These are phyloP conservation scores for Octomys mimax DNA, from an alignment of 2,797 vertebrate species.

Conservation along the genomic window DNA sequence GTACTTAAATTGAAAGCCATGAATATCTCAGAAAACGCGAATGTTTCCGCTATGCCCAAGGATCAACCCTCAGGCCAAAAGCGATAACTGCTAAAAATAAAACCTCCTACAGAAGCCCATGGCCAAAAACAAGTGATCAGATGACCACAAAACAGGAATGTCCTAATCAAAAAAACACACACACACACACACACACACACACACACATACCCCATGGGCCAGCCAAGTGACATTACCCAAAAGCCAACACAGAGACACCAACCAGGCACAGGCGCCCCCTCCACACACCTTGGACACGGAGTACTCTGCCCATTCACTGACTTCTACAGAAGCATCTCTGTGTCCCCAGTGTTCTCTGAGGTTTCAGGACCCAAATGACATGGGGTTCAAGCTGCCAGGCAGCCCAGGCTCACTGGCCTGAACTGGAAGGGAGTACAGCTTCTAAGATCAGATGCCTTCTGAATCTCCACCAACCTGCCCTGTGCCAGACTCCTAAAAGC, in stretches of 20 bases:
- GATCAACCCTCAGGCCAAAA: slow-evolving; percentile 70
- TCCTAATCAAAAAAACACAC: slow-evolving; percentile 32
- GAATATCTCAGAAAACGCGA: slow-evolving; percentile 69
- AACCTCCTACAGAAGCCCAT: slow-evolving; percentile 68
- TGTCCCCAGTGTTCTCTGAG: neutral
- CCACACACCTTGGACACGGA: accelerated
- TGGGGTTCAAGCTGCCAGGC: neutral
- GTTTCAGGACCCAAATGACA: neutral
- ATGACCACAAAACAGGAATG: slow-evolving; percentile 74
- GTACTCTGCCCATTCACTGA: neutral
- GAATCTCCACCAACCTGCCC: neutral
- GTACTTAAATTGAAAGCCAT: slow-evolving; percentile 72
- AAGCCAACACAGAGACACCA: neutral
- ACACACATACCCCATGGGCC: slow-evolving; percentile 34
- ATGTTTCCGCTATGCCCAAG: neutral
- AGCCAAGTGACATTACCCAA: neutral
- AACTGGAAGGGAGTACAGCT: neutral
- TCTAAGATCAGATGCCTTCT: neutral
- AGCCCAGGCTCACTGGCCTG: neutral
- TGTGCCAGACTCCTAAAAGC: neutral
- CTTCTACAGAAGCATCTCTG: neutral
- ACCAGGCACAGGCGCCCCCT: neutral
- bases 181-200: neutral
- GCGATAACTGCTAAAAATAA: slow-evolving; percentile 78
- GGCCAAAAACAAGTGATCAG: slow-evolving; percentile 74